Evolutionary conservation across 2,797 vertebrate genomes (phyloP), one percentile per base, ranked within the genome.

Genomic region (Scyliorhinus canicula): DNA sequence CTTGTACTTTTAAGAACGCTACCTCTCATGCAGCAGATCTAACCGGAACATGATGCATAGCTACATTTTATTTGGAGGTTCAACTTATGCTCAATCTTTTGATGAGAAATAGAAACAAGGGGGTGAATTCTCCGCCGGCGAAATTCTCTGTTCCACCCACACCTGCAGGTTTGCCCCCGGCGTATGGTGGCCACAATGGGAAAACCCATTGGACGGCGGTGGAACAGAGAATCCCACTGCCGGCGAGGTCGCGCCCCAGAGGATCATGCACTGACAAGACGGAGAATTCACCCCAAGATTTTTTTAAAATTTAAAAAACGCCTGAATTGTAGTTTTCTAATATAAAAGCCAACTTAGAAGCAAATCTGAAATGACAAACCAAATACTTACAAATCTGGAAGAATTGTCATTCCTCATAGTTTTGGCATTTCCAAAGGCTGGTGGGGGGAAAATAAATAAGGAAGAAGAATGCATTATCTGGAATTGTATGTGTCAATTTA

Each of bases 401-500:
- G 99, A 99, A 97, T 99, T 99, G 97, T 99, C 99, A 95, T 99
- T 99, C 96, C 99, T 98, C 95, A 99, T 97, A 6, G 99, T 99
- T 98, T 99, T 99, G 95, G 99, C 99, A 96, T 99, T 99, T 97
- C 99, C 99, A 97, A 99, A 99, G 95, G 99, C 99, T 99, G 96
- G 95, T 95, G 95, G 82, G 57, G 95, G 82, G 57, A 60, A 95
- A 90, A 95, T 19, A 50, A 93, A 67, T 60, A 93, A 97, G 86
- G 95, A 95, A 95, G 95, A 67, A 90, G 71, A 95, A 82, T 0
- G 88, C 74, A 95, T 63, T 96, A 95, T 95, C 12, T 16, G 95
- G 44, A 85, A 95, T 91, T 96, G 96, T 93, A 96, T 93, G 95
- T 95, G 95, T 93, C 65, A 24, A 63, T 91, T 63, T 40, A 40